phyloP scores from a whole-genome alignment of 2,888 invertebrate genomes.

The Drosophila paramelanica region DNA sequence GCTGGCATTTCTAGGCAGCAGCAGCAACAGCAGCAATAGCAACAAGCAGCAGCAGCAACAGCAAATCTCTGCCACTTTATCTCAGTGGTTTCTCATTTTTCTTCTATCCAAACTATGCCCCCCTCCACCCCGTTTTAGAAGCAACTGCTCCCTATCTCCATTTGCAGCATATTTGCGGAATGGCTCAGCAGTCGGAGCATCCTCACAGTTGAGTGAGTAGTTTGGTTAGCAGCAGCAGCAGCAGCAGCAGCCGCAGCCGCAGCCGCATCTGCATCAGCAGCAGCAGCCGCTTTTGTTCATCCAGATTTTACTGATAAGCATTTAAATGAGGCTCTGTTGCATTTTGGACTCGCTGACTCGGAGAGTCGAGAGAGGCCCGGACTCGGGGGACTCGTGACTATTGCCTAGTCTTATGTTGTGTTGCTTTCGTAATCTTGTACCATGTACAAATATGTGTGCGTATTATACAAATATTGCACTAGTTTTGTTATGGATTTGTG shows the following conservation, averaged over 20 bases:
- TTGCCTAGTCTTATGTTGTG: constrained; percentile 28
- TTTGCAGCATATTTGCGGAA: constrained; percentile 59
- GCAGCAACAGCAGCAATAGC: constrained; percentile 18
- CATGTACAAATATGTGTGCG: constrained; percentile 65
- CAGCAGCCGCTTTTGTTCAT: constrained; percentile 81
- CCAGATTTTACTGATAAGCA: constrained; percentile 81
- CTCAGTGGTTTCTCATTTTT: constrained; percentile 80
- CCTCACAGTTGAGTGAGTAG: constrained; percentile 70
- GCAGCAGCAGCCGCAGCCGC: constrained; percentile 47
- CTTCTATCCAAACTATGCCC: constrained; percentile 60
- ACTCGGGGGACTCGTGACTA: constrained; percentile 41
- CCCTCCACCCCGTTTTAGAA: not conserved
- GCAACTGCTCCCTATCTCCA: constrained; percentile 3
- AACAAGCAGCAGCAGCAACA: constrained; percentile 32
- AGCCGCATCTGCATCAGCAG: constrained; percentile 37
- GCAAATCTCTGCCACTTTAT: constrained; percentile 77
- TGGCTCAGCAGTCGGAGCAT: constrained; percentile 57
- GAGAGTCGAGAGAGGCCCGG: constrained; percentile 6
- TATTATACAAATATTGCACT: constrained; percentile 78
- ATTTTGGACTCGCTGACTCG: constrained; percentile 21
- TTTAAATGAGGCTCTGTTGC: constrained; percentile 77
- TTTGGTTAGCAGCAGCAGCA: constrained; percentile 57
- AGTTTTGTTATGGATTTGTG: constrained; percentile 79
- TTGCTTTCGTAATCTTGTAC: constrained; percentile 48
- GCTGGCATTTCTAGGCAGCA: constrained; percentile 59